phyloP scores from a whole-genome alignment of 2,797 vertebrate species.

The Myotis vivesi region DNA sequence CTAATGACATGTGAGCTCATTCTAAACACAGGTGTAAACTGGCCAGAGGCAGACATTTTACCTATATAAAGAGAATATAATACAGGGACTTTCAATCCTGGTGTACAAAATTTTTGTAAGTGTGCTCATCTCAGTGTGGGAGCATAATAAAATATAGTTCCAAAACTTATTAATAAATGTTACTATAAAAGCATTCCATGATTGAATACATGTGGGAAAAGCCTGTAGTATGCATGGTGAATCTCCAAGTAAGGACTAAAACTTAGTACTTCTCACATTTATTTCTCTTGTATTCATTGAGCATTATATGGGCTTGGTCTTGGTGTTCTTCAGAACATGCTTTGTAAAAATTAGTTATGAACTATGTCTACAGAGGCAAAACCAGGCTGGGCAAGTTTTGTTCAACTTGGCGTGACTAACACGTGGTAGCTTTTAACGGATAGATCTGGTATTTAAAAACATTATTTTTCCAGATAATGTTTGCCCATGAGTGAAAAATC shows the following conservation, averaged over 20 bases:
- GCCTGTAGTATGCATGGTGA: background rate
- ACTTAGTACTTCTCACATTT: background rate
- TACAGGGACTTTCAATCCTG: background rate
- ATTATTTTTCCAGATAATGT: background rate
- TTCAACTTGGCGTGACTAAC: background rate
- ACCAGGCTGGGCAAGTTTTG: background rate
- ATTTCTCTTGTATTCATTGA: background rate
- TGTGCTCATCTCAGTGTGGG: background rate
- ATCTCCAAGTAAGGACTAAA: background rate
- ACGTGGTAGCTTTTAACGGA: background rate
- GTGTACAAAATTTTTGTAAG: background rate
- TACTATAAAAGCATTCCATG: background rate
- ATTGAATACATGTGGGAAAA: background rate
- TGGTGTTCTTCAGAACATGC: background rate
- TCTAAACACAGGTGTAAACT: conserved; percentile 3
- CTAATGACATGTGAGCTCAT: background rate
- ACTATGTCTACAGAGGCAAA: background rate
- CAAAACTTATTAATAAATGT: background rate
- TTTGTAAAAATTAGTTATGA: conserved; percentile 25
- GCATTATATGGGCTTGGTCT: background rate
- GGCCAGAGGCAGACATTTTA: background rate
- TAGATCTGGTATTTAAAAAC: background rate
- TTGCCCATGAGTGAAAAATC: background rate
- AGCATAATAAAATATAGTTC: background rate
- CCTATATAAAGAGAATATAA: background rate